Evolutionary conservation across 1,140 invertebrate species (phyloP).

Genomic region (Camponotus floridanus): DNA sequence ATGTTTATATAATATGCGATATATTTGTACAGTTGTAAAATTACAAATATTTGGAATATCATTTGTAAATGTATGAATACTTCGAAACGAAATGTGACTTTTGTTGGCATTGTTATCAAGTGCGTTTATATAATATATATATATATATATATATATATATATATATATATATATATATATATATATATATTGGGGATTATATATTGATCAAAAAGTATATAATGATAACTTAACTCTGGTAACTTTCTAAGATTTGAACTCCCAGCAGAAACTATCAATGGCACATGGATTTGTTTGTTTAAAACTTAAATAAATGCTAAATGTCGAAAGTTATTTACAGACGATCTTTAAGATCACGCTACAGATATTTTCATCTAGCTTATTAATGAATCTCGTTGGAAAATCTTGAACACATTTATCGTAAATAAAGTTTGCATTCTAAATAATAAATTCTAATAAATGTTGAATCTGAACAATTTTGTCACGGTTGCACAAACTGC

Average conservation of each 20-base stretch:
- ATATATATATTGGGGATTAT: neutral
- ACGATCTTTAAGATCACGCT: slow-evolving; percentile 8
- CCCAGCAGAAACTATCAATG: slow-evolving; percentile 10
- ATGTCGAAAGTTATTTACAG: slow-evolving; percentile 4
- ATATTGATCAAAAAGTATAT: slow-evolving; percentile 2
- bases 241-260: neutral
- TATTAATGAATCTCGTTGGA: slow-evolving; percentile 10
- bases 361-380: slow-evolving; percentile 8
- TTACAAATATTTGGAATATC: neutral
- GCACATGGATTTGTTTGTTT: neutral
- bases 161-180: no score
- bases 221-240: neutral
- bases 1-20: neutral
- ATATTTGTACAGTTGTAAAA: neutral
- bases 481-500: neutral
- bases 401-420: neutral
- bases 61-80: neutral
- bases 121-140: neutral
- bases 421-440: neutral
- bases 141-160: no score
- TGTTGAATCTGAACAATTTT: neutral
- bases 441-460: neutral
- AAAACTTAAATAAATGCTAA: slow-evolving; percentile 2
- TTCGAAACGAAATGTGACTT: neutral
- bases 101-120: neutral